phyloP scores from a whole-genome alignment of 2,888 invertebrate genomes.

The Cephalotes varians region DNA sequence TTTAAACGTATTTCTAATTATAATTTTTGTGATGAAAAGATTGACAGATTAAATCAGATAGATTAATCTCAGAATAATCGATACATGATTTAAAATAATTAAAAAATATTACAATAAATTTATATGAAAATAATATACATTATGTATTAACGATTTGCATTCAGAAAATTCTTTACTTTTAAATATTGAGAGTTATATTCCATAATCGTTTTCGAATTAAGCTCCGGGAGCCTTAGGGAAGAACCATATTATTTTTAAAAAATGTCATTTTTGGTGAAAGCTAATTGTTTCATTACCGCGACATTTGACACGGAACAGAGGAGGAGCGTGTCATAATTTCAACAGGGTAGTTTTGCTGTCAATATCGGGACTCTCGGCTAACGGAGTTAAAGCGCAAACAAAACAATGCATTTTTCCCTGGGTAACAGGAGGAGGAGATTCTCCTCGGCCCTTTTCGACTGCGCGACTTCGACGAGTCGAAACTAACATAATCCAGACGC shows the following conservation, averaged over 20 bases:
- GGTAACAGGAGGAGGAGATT: constrained; percentile 62
- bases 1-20: background rate
- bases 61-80: background rate
- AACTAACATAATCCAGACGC: constrained; percentile 82
- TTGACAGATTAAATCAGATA: too few species aligned
- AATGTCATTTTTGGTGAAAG: constrained; percentile 6
- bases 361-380: constrained; percentile 61
- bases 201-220: background rate
- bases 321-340: constrained; percentile 43
- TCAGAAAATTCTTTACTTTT: background rate
- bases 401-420: constrained; percentile 79
- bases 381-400: constrained; percentile 74
- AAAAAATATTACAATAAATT: background rate
- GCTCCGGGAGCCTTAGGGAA: background rate
- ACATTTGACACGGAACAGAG: constrained; percentile 47
- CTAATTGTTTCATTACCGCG: constrained; percentile 24
- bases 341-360: constrained; percentile 60
- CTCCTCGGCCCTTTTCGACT: constrained; percentile 66
- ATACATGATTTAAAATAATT: background rate
- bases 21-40: background rate
- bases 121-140: background rate
- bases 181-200: background rate
- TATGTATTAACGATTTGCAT: background rate
- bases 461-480: constrained; percentile 67
- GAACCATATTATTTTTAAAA: background rate